These are phyloP conservation scores for Drosophila ironensis DNA, from an alignment of 1,140 invertebrate genomes.

Conservation along the genomic window DNA sequence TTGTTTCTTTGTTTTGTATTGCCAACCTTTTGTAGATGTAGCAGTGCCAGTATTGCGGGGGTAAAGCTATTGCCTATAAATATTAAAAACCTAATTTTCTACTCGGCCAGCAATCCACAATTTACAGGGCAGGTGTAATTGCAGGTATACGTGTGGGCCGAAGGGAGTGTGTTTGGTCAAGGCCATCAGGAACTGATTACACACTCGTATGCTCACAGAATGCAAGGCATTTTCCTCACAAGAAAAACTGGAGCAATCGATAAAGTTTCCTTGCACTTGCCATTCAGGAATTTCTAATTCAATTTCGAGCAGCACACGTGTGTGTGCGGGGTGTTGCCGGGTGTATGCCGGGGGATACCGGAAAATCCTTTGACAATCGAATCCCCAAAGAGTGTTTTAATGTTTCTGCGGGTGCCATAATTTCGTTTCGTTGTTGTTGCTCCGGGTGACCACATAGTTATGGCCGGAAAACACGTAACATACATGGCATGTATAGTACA, in stretches of 20 bases:
- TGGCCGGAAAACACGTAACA: constrained; percentile 30
- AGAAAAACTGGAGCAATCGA: constrained; percentile 45
- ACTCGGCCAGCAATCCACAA: background rate
- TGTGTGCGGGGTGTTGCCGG: too few relatives aligned
- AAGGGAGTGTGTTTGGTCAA: constrained; percentile 4
- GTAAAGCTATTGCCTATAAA: constrained; percentile 22
- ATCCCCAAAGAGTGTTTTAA: constrained; percentile 15
- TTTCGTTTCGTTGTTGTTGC: constrained; percentile 21
- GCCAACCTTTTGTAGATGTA: background rate
- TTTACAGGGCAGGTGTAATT: constrained; percentile 15
- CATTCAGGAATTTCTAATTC: constrained; percentile 9
- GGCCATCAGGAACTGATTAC: constrained; percentile 31
- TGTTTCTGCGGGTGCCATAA: constrained; percentile 31
- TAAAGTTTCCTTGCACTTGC: constrained; percentile 15
- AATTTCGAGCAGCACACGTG: background rate
- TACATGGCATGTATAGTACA: too few relatives aligned
- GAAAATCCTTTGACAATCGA: constrained; percentile 27
- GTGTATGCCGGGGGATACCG: too few relatives aligned
- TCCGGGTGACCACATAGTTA: constrained; percentile 33
- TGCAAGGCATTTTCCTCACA: constrained; percentile 18
- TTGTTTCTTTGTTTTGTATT: background rate
- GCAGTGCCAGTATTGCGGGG: background rate
- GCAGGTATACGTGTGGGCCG: background rate
- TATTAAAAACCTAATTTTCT: constrained; percentile 49
- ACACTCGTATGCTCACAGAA: constrained; percentile 2